These are phyloP conservation scores for Atherinosoma microstoma DNA, from an alignment of 2,797 vertebrate genomes.

Conservation along the genomic window DNA sequence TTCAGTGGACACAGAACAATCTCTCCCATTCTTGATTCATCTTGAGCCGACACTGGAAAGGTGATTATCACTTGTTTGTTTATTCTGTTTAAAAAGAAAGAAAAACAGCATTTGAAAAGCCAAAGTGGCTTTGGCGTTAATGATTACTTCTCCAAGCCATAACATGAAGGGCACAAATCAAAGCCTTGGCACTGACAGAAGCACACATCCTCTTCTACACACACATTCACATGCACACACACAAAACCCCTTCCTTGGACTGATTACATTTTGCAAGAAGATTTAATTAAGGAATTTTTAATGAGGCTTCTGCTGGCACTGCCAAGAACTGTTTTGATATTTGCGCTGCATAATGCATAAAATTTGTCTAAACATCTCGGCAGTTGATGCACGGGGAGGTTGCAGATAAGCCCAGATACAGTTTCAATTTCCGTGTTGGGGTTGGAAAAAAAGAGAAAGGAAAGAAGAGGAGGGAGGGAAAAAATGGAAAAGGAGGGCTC, in stretches of 20 bases:
- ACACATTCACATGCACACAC: conserved; percentile 40
- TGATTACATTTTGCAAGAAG: conserved; percentile 92
- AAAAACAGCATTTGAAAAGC: conserved; percentile 85
- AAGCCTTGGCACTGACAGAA: conserved; percentile 87
- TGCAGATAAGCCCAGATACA: conserved; percentile 90
- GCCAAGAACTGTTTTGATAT: conserved; percentile 93
- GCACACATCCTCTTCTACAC: conserved; percentile 47
- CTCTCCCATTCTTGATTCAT: conserved; percentile 74
- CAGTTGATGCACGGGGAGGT: conserved; percentile 89
- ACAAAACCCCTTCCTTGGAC: conserved; percentile 88
- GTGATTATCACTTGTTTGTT: conserved; percentile 88
- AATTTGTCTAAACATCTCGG: conserved; percentile 92
- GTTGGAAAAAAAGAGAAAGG: conserved; percentile 76
- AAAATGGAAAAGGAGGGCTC: conserved; percentile 84
- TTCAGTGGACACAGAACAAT: conserved; percentile 77
- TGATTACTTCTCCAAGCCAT: conserved; percentile 88
- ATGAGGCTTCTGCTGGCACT: conserved; percentile 91
- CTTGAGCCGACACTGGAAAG: conserved; percentile 81
- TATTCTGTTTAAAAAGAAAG: conserved; percentile 84
- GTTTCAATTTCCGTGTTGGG: conserved; percentile 90
- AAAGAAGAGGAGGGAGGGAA: conserved; percentile 66
- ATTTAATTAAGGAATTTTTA: conserved; percentile 95
- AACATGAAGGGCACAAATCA: conserved; percentile 90
- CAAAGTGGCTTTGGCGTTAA: conserved; percentile 87
- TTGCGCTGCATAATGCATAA: conserved; percentile 93